A percentile compares a stretch with the other conserved stretches of the same genome.
Evolutionary conservation across 2,113 vertebrate species (phyloP).

Genomic region (Scolopax mira): DNA sequence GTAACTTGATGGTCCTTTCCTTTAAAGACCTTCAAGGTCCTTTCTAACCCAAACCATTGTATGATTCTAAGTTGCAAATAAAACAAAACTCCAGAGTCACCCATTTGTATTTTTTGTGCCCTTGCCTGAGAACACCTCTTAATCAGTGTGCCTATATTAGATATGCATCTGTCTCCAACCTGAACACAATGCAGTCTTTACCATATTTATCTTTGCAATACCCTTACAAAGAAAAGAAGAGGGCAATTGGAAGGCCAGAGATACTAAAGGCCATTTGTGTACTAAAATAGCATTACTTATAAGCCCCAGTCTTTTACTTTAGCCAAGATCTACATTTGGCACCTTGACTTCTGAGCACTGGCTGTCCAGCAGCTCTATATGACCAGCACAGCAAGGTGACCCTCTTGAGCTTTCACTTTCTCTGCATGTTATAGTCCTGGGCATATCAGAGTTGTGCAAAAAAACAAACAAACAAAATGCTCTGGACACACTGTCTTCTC

Average conservation of each 20-base stretch:
- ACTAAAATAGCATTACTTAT: background rate
- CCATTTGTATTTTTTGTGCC: background rate
- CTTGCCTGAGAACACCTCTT: background rate
- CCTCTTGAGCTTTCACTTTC: background rate
- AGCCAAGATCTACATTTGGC: background rate
- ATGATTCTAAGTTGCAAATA: background rate
- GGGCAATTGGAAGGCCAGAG: background rate
- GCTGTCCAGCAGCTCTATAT: background rate
- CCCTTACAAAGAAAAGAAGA: background rate
- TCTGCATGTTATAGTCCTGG: fast-evolving
- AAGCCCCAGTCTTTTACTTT: background rate
- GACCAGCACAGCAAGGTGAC: background rate
- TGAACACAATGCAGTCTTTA: background rate
- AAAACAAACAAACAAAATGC: background rate
- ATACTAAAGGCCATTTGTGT: fast-evolving
- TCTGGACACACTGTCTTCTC: background rate
- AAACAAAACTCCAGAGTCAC: background rate
- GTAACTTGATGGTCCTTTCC: no score
- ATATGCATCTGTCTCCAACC: background rate
- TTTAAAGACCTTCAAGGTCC: no score
- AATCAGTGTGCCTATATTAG: background rate
- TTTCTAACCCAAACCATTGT: no score
- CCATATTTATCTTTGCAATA: fast-evolving
- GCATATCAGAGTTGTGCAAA: background rate
- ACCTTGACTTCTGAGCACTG: background rate